Percentiles rank a stretch among this genome's conserved stretches.
Conservation (phyloP, 2,113 vertebrate species). For the Spheniscus mendiculus region DNA sequence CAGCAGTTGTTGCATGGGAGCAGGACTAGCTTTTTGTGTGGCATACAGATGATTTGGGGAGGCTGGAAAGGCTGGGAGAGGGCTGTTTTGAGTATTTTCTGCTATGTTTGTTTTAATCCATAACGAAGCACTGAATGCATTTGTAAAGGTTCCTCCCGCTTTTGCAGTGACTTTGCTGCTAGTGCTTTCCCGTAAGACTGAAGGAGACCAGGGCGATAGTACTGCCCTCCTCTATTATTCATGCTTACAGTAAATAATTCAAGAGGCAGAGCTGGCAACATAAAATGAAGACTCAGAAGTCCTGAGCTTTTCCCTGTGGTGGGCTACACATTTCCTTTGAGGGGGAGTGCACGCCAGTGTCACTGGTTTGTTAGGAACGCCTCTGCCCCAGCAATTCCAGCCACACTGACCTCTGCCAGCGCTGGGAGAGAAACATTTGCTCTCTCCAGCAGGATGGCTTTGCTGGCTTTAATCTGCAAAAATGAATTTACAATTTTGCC, state of each 20-base stretch:
- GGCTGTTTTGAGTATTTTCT: not conserved
- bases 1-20: not conserved
- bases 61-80: not conserved
- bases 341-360: rapidly evolving
- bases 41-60: not conserved
- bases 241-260: not conserved
- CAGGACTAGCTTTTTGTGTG: not conserved
- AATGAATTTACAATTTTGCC: not conserved
- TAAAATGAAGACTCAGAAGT: not conserved
- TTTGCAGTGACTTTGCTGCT: not conserved
- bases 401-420: not conserved
- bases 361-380: rapidly evolving
- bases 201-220: not conserved
- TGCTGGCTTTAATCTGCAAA: not conserved
- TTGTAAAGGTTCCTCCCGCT: not conserved
- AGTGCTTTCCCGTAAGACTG: not conserved
- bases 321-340: rapidly evolving
- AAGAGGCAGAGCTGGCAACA: not conserved
- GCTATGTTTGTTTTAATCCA: rapidly evolving
- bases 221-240: not conserved
- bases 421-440: not conserved
- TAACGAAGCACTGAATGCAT: not conserved
- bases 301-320: not conserved
- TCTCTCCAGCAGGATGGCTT: not conserved
- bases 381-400: not conserved